phyloP scores from a whole-genome alignment of 1,140 invertebrate genomes.

The Scaptodrosophila lebanonensis region DNA sequence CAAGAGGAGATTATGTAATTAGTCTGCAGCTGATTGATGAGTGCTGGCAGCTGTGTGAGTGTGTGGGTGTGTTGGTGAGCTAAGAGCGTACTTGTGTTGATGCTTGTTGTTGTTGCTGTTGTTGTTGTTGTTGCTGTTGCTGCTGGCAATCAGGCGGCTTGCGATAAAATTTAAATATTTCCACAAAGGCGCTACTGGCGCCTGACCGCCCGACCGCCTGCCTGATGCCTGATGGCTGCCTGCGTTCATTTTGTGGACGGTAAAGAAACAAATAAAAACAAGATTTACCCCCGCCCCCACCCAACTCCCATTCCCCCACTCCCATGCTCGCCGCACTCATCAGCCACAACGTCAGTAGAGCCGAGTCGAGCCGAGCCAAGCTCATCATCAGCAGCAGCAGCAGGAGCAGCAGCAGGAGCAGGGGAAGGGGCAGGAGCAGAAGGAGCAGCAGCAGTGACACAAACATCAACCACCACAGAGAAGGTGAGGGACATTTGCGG shows the following conservation, averaged over 20 bases:
- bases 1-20: slow-evolving; percentile 77
- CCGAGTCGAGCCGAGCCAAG: slow-evolving; percentile 1
- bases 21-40: slow-evolving; percentile 77
- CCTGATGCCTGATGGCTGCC: slow-evolving; percentile 8
- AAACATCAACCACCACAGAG: too few relatives aligned
- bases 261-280: slow-evolving; percentile 76
- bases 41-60: slow-evolving; percentile 55
- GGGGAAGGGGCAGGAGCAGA: neutral
- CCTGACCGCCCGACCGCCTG: neutral
- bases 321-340: too few relatives aligned
- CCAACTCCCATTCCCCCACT: neutral
- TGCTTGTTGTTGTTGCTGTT: too few relatives aligned
- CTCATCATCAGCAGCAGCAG: slow-evolving; percentile 63
- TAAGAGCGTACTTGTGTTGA: slow-evolving; percentile 32
- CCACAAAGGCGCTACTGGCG: slow-evolving; percentile 21
- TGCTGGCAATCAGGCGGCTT: slow-evolving; percentile 55
- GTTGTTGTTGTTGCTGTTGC: neutral
- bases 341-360: too few relatives aligned
- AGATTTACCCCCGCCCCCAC: slow-evolving; percentile 44
- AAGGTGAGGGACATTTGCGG: too few relatives aligned
- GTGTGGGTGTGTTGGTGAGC: slow-evolving; percentile 16
- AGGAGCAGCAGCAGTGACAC: slow-evolving; percentile 16
- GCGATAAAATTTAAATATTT: slow-evolving; percentile 72
- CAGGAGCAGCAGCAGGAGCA: slow-evolving; percentile 17
- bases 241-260: slow-evolving; percentile 72